Conservation (phyloP, 2,888 invertebrate species). For the Cremastinae sp. region DNA sequence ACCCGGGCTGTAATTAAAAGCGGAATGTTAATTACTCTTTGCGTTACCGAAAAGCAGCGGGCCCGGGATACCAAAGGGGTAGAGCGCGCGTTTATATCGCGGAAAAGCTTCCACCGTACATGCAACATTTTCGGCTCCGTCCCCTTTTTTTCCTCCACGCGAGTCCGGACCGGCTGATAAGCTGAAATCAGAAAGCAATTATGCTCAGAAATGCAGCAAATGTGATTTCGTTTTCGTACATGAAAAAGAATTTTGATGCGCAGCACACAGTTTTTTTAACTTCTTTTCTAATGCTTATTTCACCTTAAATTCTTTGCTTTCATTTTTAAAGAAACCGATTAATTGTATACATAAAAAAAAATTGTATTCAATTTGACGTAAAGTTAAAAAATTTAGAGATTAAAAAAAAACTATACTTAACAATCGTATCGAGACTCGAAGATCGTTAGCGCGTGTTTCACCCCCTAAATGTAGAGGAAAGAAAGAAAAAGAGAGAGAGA, state of each 20-base stretch:
- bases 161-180: neutral
- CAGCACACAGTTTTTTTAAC: too few species aligned
- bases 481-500: conserved; percentile 20
- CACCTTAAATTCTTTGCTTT: too few species aligned
- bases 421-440: neutral
- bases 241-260: too few species aligned
- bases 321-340: too few species aligned
- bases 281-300: too few species aligned
- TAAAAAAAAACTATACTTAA: conserved; percentile 1
- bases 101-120: conserved; percentile 40
- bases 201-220: too few species aligned
- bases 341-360: too few species aligned
- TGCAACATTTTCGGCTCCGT: conserved; percentile 3
- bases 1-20: conserved; percentile 78
- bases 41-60: conserved; percentile 77
- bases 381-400: neutral
- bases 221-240: too few species aligned
- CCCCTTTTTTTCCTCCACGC: neutral
- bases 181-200: too few species aligned
- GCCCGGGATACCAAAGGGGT: conserved; percentile 59
- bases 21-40: conserved; percentile 80
- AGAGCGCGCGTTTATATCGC: conserved; percentile 46
- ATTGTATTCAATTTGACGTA: too few species aligned
- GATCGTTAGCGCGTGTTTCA: conserved; percentile 65
- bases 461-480: conserved; percentile 56